Conservation (phyloP, 2,888 invertebrate genomes). For the Brachypalpus laphriformis region DNA sequence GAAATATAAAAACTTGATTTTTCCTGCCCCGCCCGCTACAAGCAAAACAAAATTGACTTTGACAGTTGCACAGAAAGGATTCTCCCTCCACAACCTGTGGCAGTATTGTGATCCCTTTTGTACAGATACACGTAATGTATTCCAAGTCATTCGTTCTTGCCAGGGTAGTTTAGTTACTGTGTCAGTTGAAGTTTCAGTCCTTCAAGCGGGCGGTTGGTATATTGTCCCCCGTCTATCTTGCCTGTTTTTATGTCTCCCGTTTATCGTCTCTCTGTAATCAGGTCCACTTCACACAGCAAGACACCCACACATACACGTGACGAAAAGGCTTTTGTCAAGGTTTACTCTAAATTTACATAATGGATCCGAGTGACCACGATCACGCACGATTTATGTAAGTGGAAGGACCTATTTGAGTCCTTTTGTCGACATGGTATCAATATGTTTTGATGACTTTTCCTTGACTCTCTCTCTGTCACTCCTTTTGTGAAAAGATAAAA, state of each 20-base stretch:
- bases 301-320: neutral
- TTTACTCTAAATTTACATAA: conserved; percentile 42
- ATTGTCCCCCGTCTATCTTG: neutral
- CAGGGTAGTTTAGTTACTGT: neutral
- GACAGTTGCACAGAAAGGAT: conserved; percentile 17
- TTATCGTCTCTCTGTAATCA: conserved; percentile 9
- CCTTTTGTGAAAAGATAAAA: neutral
- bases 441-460: conserved; percentile 25
- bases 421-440: conserved; percentile 14
- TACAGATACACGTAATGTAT: conserved; percentile 1
- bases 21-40: neutral
- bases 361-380: conserved; percentile 5
- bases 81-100: neutral
- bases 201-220: neutral
- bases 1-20: neutral
- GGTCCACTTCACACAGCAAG: neutral
- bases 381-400: conserved; percentile 3
- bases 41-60: conserved; percentile 19
- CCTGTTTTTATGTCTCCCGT: neutral
- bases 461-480: neutral
- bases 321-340: neutral
- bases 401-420: conserved; percentile 3
- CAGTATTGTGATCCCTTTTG: conserved; percentile 18
- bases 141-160: neutral
- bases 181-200: conserved; percentile 1